Conservation (phyloP, 2,113 vertebrate species). For the Calonectris borealis region DNA sequence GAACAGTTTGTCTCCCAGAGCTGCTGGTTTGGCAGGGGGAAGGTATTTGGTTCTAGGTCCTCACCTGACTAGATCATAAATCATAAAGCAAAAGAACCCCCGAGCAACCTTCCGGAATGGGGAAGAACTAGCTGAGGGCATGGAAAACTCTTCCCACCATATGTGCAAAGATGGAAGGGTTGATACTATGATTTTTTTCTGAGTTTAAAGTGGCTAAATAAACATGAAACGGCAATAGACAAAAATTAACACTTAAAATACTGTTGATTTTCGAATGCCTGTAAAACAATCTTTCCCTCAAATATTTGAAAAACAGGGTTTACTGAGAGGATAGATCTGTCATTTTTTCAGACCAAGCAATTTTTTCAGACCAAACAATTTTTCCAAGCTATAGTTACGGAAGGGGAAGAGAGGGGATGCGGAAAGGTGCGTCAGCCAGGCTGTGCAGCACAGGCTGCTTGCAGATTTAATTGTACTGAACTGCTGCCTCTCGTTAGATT, state of each 20-base stretch:
- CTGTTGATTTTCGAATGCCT: not conserved
- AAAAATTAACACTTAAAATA: not conserved
- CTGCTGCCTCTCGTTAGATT: slow-evolving; percentile 25
- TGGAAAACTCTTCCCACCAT: not conserved
- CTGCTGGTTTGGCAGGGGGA: not conserved
- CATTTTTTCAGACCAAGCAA: not conserved
- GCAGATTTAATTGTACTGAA: slow-evolving; percentile 28
- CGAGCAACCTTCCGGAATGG: not conserved
- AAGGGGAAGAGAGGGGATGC: not conserved
- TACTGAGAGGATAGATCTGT: not conserved
- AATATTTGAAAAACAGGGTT: not conserved
- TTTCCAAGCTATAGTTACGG: not conserved
- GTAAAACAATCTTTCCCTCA: not conserved
- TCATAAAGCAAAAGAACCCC: not conserved
- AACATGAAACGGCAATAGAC: not conserved
- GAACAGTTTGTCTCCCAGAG: not conserved
- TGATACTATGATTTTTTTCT: not conserved
- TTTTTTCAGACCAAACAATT: not conserved
- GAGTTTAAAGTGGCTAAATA: not conserved
- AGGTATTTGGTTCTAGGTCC: not conserved
- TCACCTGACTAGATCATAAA: not conserved
- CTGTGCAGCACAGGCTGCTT: not conserved
- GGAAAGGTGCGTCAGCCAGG: not conserved
- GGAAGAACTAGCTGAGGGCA: not conserved
- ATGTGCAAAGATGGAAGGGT: not conserved